Evolutionary conservation across 2,797 vertebrate species (phyloP).

Genomic region (Arnoldichthys spilopterus): DNA sequence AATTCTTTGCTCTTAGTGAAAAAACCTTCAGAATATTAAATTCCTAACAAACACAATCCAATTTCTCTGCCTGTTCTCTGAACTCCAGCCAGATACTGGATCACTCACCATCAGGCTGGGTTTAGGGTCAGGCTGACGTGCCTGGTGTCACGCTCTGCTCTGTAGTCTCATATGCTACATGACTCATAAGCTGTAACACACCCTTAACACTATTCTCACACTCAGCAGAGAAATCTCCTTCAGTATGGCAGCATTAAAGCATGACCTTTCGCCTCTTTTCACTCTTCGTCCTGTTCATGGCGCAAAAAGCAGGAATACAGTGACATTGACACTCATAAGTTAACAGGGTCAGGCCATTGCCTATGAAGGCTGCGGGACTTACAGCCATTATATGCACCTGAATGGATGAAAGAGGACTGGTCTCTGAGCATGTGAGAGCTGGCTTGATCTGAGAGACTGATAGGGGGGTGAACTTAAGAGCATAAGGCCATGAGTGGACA

Average conservation of each 20-base stretch:
- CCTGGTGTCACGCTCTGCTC: conserved; percentile 48
- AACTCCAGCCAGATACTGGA: not conserved
- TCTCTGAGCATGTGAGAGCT: not conserved
- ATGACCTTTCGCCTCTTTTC: conserved; percentile 2
- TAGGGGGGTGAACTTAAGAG: not conserved
- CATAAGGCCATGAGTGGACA: not conserved
- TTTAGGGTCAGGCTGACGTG: conserved; percentile 35
- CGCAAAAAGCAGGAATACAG: not conserved
- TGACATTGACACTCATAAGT: not conserved
- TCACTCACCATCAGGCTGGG: not conserved
- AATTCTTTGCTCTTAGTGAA: too few relatives aligned
- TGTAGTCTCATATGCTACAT: not conserved
- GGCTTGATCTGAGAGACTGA: not conserved
- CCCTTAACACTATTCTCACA: conserved; percentile 21
- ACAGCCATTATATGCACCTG: not conserved
- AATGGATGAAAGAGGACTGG: not conserved
- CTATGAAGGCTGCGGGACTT: not conserved
- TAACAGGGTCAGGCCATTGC: not conserved
- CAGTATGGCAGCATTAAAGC: conserved; percentile 29
- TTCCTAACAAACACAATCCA: not conserved
- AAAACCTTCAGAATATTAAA: not conserved
- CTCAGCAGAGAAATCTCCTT: conserved; percentile 27
- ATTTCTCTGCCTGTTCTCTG: not conserved
- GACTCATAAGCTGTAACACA: conserved; percentile 41
- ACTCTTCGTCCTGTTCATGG: conserved; percentile 7